phyloP scores from a whole-genome alignment of 2,888 invertebrate species.

The Nomada lathburiana region DNA sequence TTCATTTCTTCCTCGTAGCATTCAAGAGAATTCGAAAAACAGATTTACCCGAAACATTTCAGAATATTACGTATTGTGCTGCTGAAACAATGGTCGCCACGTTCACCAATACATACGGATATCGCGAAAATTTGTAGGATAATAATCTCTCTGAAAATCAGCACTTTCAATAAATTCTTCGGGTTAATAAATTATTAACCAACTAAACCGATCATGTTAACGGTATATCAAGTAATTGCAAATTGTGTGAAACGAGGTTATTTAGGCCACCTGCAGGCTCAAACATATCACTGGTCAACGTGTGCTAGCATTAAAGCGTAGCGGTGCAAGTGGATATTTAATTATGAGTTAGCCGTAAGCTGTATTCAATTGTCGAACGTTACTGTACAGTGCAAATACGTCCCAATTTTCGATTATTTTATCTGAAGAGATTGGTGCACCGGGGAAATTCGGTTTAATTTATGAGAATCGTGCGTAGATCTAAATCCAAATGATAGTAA shows the following conservation, averaged over 20 bases:
- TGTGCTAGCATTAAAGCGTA: slow-evolving; percentile 12
- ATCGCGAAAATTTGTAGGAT: slow-evolving; percentile 24
- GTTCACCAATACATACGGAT: slow-evolving; percentile 23
- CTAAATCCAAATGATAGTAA: not conserved
- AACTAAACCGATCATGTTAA: slow-evolving; percentile 52
- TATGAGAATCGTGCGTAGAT: not conserved
- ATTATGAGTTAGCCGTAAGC: slow-evolving; percentile 30
- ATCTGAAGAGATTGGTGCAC: not conserved
- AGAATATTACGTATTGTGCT: slow-evolving; percentile 17
- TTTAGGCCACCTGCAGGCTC: slow-evolving; percentile 37
- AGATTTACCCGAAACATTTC: slow-evolving; percentile 38
- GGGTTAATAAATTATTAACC: slow-evolving; percentile 55
- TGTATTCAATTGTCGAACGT: slow-evolving; percentile 13
- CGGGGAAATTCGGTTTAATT: not conserved
- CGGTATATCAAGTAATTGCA: slow-evolving; percentile 56
- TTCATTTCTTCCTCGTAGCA: not conserved
- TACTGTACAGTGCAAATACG: slow-evolving; percentile 5
- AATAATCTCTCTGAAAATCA: slow-evolving; percentile 52
- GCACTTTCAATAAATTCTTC: slow-evolving; percentile 54
- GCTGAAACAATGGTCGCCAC: slow-evolving; percentile 31
- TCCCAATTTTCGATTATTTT: not conserved
- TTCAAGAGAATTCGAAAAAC: slow-evolving; percentile 11
- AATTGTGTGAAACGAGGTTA: slow-evolving; percentile 50
- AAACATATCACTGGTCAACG: slow-evolving; percentile 26
- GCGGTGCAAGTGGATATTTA: slow-evolving; percentile 35